Evolutionary conservation across 1,140 invertebrate species (phyloP), one percentile per base, ranked within the genome.

Genomic region (Aphis gossypii): DNA sequence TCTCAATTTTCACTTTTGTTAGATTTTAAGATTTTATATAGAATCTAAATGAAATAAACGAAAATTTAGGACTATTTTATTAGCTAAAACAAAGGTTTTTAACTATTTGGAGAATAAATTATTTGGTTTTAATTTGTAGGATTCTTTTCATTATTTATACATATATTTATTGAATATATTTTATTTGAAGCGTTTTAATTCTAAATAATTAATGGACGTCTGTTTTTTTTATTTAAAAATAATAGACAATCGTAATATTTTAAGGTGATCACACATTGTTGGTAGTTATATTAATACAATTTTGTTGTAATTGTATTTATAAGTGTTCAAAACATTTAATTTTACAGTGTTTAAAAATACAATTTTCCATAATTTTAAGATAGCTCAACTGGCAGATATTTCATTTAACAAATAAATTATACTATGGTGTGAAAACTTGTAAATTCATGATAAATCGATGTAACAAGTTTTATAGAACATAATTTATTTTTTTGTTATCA

Each of bases 101-200:
- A 86, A 84, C 48, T 93, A 84, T 84, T 93, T 14, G 82, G n/a
- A 86, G 82, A 86, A 38, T 56, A 44, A 83, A 86, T 86, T 93
- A 93, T 93, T n/a, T 38, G 76, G 60, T 93, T 93, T 86, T 93
- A 97, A 97, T 96, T 96, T 94, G 95, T 95, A 95, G 95, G 95
- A 94, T 93, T 83, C 7, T 54, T 51, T 93, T 68, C 76, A 51
- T 48, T 92, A 86, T 86, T 86, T 86, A 93, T 93, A 92, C 35
- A 38, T 76, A 92, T 92, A n/a, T 46, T 46, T 60, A 46, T 92
- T 92, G 23, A 76, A 51, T 93, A 92, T 92, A 84, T 86, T 93
- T 93, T 93, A 84, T 56, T 54, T 54, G 44, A 93, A 93, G 92
- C 92, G 92, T 93, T 93, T 93, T 93, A 51, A 93, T 93, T 93